Base-by-base conservation (phyloP, 2,797 vertebrate genomes). In the Harpagifer antarcticus region DNA sequence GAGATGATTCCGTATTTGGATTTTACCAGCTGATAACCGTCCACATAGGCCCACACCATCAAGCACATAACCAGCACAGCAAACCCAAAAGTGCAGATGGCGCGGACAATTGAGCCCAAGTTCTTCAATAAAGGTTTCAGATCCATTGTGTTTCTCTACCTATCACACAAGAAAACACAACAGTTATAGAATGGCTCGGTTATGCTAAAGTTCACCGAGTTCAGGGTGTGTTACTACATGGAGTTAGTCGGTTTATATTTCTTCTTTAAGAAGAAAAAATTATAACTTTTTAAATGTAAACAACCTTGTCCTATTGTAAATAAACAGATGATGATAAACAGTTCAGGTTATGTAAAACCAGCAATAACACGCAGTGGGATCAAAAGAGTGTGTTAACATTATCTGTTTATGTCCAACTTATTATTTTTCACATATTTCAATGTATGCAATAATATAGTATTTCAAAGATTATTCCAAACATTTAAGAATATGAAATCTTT, bases 21-120 rank as follows among this genome's bases (percentile, higher is more conserved):
- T 0, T 92, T 88, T 9, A 68, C 93, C 27, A 97, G 88, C 40
- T 94, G 95, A 76, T 94, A 91, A 9, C 96, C 95, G 0, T 82
- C 10, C 0, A 96, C 92, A 16, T 97, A 97, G n/a, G 97, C 95
- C 96, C 96, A 97, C 6, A 94, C 61, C 87, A 97, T 94, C 78
- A 96, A 78, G 1, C 85, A 91, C 60, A 98, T 76, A n/a, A 97
- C 94, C 47, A 96, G 44, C 75, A 96, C 75, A 27, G 96, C 96
- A 58, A 98, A 98, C 57, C 92, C 65, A 57, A 96, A 85, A 1
- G 96, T 98, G 53, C 96, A 13, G 58, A 89, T 71, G 10, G 95
- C 88, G 0, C 95, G 94, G 42, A 91, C 42, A 17, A 69, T 66
- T 4, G 70, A 88, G 2, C 88, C 85, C 79, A 93, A 50, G 33